Conservation (phyloP, 2,888 invertebrate genomes). For the Hirudinaria manillensis region DNA sequence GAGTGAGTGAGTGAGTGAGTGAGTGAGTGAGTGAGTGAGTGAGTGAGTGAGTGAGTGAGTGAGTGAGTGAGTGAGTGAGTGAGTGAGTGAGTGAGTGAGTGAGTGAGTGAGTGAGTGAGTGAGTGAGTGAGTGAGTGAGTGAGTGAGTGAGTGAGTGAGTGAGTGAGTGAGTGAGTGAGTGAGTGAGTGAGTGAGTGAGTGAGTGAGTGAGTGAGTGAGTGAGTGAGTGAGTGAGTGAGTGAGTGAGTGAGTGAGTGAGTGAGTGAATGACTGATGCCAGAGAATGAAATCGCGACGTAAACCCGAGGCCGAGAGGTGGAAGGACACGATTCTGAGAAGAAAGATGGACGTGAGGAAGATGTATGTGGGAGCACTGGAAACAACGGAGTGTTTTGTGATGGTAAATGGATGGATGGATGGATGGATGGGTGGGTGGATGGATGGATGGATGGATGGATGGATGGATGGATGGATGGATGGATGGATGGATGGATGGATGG, state of each 20-base stretch:
- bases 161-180: conserved; percentile 8
- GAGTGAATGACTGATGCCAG: too few relatives aligned
- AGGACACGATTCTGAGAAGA: too few relatives aligned
- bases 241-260: conserved; percentile 1
- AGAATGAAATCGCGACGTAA: too few relatives aligned
- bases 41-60: too few relatives aligned
- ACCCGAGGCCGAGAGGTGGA: too few relatives aligned
- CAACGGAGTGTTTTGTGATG: not conserved
- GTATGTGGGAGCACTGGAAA: too few relatives aligned
- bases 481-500: not conserved
- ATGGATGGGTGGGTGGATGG: conserved; percentile 11
- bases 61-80: not conserved
- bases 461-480: conserved; percentile 19
- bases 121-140: conserved; percentile 8
- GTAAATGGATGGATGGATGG: not conserved
- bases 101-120: conserved; percentile 8
- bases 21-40: too few relatives aligned
- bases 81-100: conserved; percentile 8
- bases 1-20: too few relatives aligned
- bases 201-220: conserved; percentile 8
- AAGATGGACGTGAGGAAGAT: too few relatives aligned
- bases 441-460: conserved; percentile 16
- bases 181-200: conserved; percentile 11
- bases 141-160: conserved; percentile 10
- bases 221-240: conserved; percentile 8